Conservation (phyloP, 2,888 invertebrate species). For the Hoplodrina ambigua region DNA sequence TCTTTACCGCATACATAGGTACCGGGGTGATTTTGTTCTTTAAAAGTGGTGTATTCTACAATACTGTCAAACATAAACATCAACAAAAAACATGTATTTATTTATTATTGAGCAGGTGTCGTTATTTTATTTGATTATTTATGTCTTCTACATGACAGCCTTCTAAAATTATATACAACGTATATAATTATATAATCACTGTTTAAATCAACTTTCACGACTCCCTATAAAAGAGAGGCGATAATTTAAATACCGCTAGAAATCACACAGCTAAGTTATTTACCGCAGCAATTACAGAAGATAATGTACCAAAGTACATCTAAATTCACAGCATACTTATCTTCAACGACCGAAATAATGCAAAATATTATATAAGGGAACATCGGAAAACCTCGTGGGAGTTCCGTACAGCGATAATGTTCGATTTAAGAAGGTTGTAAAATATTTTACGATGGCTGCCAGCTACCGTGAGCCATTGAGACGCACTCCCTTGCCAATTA, state of each 20-base stretch:
- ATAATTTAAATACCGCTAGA: not conserved
- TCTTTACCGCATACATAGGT: too few species aligned
- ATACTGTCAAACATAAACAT: too few species aligned
- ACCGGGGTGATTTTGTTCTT: too few species aligned
- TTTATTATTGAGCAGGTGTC: too few species aligned
- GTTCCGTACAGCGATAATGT: slow-evolving; percentile 73
- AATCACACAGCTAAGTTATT: slow-evolving; percentile 15
- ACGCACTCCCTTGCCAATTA: slow-evolving; percentile 69
- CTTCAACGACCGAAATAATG: slow-evolving; percentile 67
- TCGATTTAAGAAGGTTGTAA: slow-evolving; percentile 76
- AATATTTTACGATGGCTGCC: slow-evolving; percentile 73
- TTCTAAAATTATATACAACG: too few species aligned
- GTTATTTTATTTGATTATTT: too few species aligned
- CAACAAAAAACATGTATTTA: too few species aligned
- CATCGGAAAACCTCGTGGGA: slow-evolving; percentile 59
- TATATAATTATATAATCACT: too few species aligned
- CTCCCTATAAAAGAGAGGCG: not conserved
- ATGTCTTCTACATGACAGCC: too few species aligned
- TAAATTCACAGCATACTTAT: slow-evolving; percentile 58
- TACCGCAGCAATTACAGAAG: slow-evolving; percentile 40
- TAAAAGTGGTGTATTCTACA: too few species aligned
- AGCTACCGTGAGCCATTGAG: slow-evolving; percentile 58
- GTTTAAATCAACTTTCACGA: too few species aligned
- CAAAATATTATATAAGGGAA: slow-evolving; percentile 57
- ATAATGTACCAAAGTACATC: slow-evolving; percentile 30